These are phyloP conservation scores for Onychostruthus taczanowskii DNA, from an alignment of 2,113 vertebrate species.

Conservation along the genomic window DNA sequence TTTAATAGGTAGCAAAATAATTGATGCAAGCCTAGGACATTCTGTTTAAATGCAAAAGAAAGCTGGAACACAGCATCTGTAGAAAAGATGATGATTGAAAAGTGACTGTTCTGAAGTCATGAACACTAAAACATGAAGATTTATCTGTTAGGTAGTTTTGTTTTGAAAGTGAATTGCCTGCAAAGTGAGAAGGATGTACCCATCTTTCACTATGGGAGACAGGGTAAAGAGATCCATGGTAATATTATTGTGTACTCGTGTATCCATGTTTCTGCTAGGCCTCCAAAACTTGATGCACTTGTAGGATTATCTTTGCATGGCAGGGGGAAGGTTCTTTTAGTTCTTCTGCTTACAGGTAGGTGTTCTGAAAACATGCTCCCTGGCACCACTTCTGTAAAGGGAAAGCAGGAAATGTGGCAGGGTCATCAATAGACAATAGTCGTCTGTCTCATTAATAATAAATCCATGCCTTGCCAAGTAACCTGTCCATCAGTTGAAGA, in stretches of 20 bases:
- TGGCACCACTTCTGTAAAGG: background rate
- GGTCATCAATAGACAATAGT: background rate
- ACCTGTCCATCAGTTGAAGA: background rate
- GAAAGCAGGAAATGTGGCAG: background rate
- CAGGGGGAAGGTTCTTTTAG: background rate
- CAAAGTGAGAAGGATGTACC: background rate
- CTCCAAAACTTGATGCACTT: background rate
- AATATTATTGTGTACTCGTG: background rate
- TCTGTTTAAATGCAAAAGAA: background rate
- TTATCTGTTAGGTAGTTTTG: background rate
- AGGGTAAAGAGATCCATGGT: background rate
- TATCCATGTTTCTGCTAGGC: background rate
- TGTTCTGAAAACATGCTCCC: background rate
- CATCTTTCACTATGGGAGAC: background rate
- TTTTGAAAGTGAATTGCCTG: background rate
- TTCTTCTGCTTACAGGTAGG: background rate
- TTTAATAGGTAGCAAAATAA: background rate
- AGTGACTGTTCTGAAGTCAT: background rate
- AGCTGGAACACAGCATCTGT: background rate
- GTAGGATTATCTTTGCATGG: background rate
- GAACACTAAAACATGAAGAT: background rate
- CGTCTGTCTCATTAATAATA: background rate
- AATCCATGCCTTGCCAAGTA: background rate
- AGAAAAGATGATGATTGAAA: background rate
- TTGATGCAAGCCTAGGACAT: background rate